Evolutionary conservation across 2,113 vertebrate genomes (phyloP).

Genomic region (Hippocampus mohnikei): DNA sequence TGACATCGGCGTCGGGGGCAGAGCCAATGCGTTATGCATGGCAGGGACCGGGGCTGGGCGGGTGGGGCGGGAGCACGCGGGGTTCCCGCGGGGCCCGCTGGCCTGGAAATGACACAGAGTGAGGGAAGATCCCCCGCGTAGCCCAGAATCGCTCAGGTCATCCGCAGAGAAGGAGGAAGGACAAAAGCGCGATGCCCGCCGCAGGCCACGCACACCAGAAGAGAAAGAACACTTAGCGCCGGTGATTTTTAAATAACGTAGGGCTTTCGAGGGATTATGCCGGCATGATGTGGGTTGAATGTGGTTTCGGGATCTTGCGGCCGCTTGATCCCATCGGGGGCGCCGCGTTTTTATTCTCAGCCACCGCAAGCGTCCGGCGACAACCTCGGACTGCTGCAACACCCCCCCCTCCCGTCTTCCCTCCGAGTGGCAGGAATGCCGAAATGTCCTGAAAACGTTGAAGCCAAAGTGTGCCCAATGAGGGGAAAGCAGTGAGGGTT

Average conservation of each 20-base stretch:
- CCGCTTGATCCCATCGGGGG: slow-evolving; percentile 27
- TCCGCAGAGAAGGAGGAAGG: slow-evolving; percentile 60
- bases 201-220: slow-evolving; percentile 29
- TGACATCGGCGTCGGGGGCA: slow-evolving; percentile 56
- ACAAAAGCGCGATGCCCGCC: slow-evolving; percentile 56
- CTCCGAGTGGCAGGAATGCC: slow-evolving; percentile 28
- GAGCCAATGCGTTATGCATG: slow-evolving; percentile 74
- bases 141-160: slow-evolving; percentile 68
- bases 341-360: slow-evolving; percentile 10
- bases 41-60: slow-evolving; percentile 55
- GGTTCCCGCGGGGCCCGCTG: slow-evolving; percentile 47
- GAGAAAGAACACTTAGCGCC: slow-evolving; percentile 44
- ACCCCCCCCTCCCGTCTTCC: slow-evolving; percentile 29
- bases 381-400: slow-evolving; percentile 10
- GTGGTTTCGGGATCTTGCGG: slow-evolving; percentile 39
- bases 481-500: background rate
- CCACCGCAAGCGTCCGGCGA: background rate
- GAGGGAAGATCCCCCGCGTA: slow-evolving; percentile 69
- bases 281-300: slow-evolving; percentile 33
- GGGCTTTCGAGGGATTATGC: slow-evolving; percentile 55
- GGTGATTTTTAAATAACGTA: slow-evolving; percentile 55
- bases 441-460: slow-evolving; percentile 52
- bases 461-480: slow-evolving; percentile 43
- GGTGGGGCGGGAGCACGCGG: slow-evolving; percentile 29
- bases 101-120: slow-evolving; percentile 75